Evolutionary conservation across 2,113 vertebrate genomes (phyloP), one percentile per base, ranked within the genome.

Genomic region (Rhabdornis inornatus): DNA sequence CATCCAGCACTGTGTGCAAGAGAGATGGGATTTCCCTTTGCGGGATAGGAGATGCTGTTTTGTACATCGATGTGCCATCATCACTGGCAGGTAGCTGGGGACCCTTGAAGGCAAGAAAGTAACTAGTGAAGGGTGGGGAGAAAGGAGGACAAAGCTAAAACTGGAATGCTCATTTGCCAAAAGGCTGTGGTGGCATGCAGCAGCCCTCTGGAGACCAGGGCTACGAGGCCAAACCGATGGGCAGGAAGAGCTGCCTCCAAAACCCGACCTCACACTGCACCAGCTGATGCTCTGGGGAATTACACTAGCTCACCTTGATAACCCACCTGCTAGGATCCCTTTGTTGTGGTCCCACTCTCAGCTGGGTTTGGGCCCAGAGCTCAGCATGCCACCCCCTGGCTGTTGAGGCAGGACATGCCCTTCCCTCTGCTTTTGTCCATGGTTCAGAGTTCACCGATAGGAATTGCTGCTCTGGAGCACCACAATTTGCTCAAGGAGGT

Each of bases 31-130:
- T 44, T 69, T 83, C 37, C 21, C 28, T 61, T 75, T 74, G 33
- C 56, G 30, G 30, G n/a, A 55, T 27, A 31, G 22, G 24, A 11
- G 11, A 55, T 11, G 10, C 8, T 50, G 10, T n/a, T 79, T 42
- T 39, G 45, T 0, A 0, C 4, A 23, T 66, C 0, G 0, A 1
- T 5, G 11, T 53, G 14, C 53, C 28, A 20, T n/a, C 3, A 1
- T 65, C 27, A 21, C 21, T n/a, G 18, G 21, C n/a, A 83, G 7
- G 25, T 50, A 25, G 49, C 28, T 64, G 18, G 0, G 0, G 37
- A 81, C 28, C 9, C 17, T 31, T 24, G 15, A 55, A 49, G 28
- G 23, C 30, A 71, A 57, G 14, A 74, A 65, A 83, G 3, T 14
- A 66, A 39, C 50, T 30, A 39, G 21, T 15, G 9, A 78, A 86